phyloP scores from a whole-genome alignment of 64 coral and sea anemone genomes.

The Dendronephthya gigantea region DNA sequence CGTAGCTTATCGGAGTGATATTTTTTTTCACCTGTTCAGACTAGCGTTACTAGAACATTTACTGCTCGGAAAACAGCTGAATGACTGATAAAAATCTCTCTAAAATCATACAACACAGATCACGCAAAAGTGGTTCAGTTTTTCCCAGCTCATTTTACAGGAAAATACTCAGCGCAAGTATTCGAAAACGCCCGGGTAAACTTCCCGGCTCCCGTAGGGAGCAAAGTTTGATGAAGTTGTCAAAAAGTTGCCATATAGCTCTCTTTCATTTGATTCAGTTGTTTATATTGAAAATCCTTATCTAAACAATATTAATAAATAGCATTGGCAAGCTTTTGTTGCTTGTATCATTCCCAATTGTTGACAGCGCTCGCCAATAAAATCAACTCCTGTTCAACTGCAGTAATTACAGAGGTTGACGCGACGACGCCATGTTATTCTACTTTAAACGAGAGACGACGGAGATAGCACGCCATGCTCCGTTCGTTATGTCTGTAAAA shows the following conservation, averaged over 20 bases:
- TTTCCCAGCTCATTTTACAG: background rate
- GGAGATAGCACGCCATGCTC: background rate
- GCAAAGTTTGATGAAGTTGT: background rate
- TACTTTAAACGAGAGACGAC: background rate
- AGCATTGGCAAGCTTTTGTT: background rate
- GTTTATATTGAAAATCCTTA: constrained; percentile 21
- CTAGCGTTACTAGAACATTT: background rate
- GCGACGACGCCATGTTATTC: background rate
- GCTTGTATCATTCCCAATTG: background rate
- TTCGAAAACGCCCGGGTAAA: background rate
- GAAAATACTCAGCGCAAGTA: background rate
- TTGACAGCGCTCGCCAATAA: background rate
- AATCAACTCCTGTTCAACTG: background rate
- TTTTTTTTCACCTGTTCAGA: constrained; percentile 5
- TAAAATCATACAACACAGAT: background rate
- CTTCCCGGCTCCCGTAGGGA: background rate
- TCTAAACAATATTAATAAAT: constrained; percentile 26
- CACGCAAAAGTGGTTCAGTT: background rate
- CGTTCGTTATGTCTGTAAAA: background rate
- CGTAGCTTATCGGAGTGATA: background rate
- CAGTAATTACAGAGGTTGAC: background rate
- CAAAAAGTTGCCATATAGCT: background rate
- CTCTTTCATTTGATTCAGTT: background rate
- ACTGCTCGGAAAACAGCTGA: constrained; percentile 14
- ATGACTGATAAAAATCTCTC: background rate